A percentile compares a stretch with the other conserved stretches of the same genome.
phyloP scores from a whole-genome alignment of 2,797 vertebrate genomes.

The Neopelma chrysocephalum region DNA sequence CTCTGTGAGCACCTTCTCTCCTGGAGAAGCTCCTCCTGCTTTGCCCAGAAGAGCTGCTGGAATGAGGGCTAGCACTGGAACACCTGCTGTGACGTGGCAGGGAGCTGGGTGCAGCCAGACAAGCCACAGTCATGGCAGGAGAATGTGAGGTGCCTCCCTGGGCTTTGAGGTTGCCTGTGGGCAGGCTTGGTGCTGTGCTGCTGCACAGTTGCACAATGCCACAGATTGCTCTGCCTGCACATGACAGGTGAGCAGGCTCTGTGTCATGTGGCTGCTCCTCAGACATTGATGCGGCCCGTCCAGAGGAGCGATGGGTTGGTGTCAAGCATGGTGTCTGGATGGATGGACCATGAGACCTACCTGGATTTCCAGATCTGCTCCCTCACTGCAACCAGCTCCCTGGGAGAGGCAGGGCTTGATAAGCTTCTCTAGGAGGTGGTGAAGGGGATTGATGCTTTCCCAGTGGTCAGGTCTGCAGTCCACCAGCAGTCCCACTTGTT shows the following conservation, averaged over 20 bases:
- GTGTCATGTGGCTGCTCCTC: not conserved
- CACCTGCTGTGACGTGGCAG: not conserved
- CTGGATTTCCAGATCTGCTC: not conserved
- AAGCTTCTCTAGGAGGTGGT: not conserved
- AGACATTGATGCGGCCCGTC: fast-evolving
- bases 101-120: fast-evolving
- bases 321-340: not conserved
- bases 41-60: not conserved
- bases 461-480: not conserved
- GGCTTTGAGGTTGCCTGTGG: not conserved
- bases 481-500: not conserved
- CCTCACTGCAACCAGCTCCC: not conserved
- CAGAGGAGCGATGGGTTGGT: fast-evolving
- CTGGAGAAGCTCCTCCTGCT: not conserved
- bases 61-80: fast-evolving
- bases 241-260: not conserved
- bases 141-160: not conserved
- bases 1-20: not conserved
- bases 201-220: not conserved
- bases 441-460: not conserved
- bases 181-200: not conserved
- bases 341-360: not conserved
- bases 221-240: not conserved
- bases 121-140: not conserved
- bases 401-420: not conserved